Evolutionary conservation across 2,113 vertebrate species (phyloP).

Genomic region (Prochilodus magdalenae): DNA sequence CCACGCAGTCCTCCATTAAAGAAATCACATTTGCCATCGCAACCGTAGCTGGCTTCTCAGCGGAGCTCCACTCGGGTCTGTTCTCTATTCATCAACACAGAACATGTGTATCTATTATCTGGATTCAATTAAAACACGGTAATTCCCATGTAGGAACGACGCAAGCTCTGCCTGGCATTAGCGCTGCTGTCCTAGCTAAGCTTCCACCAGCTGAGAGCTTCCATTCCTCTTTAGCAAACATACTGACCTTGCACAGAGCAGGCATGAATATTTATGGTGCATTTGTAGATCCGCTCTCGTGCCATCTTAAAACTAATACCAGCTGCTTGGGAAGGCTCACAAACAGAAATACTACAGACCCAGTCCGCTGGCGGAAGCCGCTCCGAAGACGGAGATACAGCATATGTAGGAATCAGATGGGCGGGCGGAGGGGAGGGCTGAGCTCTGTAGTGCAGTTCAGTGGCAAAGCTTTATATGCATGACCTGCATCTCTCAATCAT

Average conservation of each 20-base stretch:
- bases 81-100: not conserved
- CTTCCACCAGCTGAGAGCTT: not conserved
- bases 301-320: not conserved
- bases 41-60: not conserved
- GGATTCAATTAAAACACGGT: not conserved
- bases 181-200: not conserved
- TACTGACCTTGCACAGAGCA: not conserved
- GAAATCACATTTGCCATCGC: not conserved
- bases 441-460: no score
- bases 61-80: not conserved
- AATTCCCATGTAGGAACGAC: not conserved
- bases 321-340: slow-evolving; percentile 14
- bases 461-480: no score
- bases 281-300: not conserved
- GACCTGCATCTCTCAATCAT: no score
- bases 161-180: not conserved
- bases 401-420: not conserved
- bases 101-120: not conserved
- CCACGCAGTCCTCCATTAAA: not conserved
- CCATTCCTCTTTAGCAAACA: slow-evolving; percentile 3
- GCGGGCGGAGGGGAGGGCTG: no score
- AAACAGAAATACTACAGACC: not conserved
- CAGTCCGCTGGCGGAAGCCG: not conserved
- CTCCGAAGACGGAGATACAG: not conserved
- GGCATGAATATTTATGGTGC: slow-evolving; percentile 15